Evolutionary conservation across 2,888 invertebrate genomes (phyloP).

Genomic region (Caradrina clavipalpis): DNA sequence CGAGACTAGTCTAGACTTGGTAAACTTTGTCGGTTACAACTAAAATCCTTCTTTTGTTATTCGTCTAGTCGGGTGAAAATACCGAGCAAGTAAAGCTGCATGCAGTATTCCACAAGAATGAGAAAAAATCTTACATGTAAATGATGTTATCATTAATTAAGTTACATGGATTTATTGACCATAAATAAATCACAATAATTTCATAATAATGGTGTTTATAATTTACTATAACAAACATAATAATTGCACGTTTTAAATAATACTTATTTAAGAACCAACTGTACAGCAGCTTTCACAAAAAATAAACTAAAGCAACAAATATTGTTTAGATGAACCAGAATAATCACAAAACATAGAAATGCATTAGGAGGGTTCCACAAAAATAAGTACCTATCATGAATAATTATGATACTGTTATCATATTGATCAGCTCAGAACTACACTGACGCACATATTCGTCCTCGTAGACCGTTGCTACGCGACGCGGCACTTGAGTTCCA

Average conservation of each 20-base stretch:
- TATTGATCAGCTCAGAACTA: not conserved
- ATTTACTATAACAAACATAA: not conserved
- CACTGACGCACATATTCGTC: not conserved
- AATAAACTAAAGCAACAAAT: not conserved
- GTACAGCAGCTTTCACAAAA: not conserved
- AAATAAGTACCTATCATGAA: not conserved
- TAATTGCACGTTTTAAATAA: not conserved
- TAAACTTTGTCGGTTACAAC: not conserved
- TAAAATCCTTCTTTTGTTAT: not conserved
- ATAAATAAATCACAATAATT: not conserved
- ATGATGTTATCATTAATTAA: not conserved
- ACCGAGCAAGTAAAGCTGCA: not conserved
- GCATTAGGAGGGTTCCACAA: not conserved
- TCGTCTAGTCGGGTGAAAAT: not conserved
- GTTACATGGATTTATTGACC: not conserved
- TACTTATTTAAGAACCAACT: no score
- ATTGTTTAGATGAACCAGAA: not conserved
- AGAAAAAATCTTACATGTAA: not conserved
- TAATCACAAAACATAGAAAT: no score
- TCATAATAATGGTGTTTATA: not conserved
- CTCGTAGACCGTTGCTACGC: not conserved
- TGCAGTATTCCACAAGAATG: not conserved
- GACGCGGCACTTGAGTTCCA: not conserved
- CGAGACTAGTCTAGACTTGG: conserved; percentile 6
- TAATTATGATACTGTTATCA: not conserved